Conservation (phyloP, 2,888 invertebrate species). For the Hylaea fasciaria region DNA sequence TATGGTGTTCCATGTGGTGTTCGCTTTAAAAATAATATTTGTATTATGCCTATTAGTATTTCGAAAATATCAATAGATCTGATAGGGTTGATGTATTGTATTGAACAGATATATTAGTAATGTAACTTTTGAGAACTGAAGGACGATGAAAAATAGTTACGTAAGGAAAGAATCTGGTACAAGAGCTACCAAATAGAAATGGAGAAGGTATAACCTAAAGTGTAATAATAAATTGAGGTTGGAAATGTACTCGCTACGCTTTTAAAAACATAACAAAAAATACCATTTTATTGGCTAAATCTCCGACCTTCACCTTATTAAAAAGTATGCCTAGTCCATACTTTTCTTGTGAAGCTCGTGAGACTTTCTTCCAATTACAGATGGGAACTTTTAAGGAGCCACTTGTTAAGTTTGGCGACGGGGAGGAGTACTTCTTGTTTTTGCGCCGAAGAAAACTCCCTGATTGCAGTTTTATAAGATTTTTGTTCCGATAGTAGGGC, state of each 20-base stretch:
- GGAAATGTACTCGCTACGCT: no score
- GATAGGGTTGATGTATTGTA: background rate
- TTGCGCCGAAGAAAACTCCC: slow-evolving; percentile 23
- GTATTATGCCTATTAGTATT: background rate
- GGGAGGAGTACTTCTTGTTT: slow-evolving; percentile 29
- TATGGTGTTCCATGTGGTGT: background rate
- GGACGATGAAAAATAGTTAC: no score
- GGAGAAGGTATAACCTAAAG: no score
- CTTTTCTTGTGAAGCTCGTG: slow-evolving; percentile 25
- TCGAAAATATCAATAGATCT: background rate
- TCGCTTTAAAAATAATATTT: background rate
- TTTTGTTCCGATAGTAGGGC: slow-evolving; percentile 15
- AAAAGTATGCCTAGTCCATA: slow-evolving; percentile 13
- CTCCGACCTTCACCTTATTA: slow-evolving; percentile 9
- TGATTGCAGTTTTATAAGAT: slow-evolving; percentile 37
- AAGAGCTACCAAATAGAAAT: no score
- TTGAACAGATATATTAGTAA: no score
- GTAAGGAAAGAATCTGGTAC: no score
- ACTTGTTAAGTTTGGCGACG: slow-evolving; percentile 38
- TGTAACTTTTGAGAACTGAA: no score
- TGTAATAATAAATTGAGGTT: no score
- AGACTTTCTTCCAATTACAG: slow-evolving; percentile 40
- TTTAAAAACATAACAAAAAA: no score
- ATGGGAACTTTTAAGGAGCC: slow-evolving; percentile 38
- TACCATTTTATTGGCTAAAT: background rate